phyloP scores from a whole-genome alignment of 2,113 vertebrate genomes.

The Mionectes macconnelli region DNA sequence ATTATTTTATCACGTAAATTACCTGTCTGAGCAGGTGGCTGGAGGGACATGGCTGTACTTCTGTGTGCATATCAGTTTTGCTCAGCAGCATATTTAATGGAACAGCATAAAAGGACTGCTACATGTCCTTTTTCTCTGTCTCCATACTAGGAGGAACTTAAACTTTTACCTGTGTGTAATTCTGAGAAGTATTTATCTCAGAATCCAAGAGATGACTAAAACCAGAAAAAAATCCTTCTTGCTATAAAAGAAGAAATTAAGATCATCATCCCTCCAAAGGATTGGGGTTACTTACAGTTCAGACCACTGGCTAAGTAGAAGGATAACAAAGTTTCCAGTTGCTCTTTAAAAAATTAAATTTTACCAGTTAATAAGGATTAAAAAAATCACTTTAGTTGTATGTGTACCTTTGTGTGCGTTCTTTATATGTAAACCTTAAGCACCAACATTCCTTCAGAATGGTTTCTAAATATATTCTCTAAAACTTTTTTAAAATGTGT shows the following conservation, averaged over 20 bases:
- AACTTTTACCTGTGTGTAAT: background rate
- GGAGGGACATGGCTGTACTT: background rate
- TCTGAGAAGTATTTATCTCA: background rate
- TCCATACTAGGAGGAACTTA: background rate
- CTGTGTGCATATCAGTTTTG: background rate
- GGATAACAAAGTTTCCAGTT: background rate
- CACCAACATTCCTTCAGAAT: background rate
- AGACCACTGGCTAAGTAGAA: background rate
- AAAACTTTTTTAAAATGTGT: background rate
- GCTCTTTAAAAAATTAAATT: background rate
- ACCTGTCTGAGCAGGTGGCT: background rate
- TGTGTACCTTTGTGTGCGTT: background rate
- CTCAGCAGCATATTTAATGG: background rate
- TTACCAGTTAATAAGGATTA: background rate
- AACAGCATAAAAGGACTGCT: background rate
- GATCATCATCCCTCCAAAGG: background rate
- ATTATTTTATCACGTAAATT: background rate
- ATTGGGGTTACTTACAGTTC: background rate
- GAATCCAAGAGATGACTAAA: background rate
- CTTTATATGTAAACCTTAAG: background rate
- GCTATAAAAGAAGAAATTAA: background rate
- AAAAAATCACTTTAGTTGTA: background rate
- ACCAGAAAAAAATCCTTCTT: background rate
- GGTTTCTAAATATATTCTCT: background rate
- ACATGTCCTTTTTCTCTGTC: background rate